Base-by-base conservation (phyloP, 1,140 invertebrate species). In the Eurosta solidaginis region DNA sequence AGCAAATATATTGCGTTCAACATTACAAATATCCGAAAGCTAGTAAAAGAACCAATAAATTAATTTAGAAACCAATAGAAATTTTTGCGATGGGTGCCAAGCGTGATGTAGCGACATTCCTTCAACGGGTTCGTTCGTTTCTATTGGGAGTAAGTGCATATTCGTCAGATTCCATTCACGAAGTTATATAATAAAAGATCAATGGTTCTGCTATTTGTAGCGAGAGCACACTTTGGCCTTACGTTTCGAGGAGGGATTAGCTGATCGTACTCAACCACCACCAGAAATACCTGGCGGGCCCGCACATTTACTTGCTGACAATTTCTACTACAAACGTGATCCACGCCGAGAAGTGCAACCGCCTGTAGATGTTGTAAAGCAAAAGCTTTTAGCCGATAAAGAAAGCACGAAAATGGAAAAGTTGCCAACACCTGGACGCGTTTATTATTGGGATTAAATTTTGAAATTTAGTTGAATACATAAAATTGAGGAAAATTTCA, bases 251-350 rank as follows among this genome's bases (percentile, higher is more conserved):
- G 90, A 93, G 49, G 83, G 89, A 12, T 4, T 93, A 40, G 87
- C 93, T 17, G 88, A 91, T 14, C 90, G 94, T 81, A 95, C 93
- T 45, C 94, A 95, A 83, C 94, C 94, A 4, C 91, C 89, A 25
- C 95, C 96, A 45, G 82, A 91, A 54, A 81, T 97, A 36, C 95
- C 95, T 17, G 92, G 91, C 74, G 96, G 95, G 44, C 91, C 92
- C 2, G 89, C 91, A 73, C 92, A 94, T 85, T 92, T 92, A 77
- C 84, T 93, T 54, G 91, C 92, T 50, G 90, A 90, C 78, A 96
- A 96, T 85, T 96, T 96, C 83, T 97, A 97, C 82, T 94, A 89
- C 81, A 88, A 88, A 1, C 90, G 95, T 82, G 96, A 97, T 90
- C 93, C 87, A 0, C 91, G 95, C 79, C 89, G 93, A 77, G 92